A percentile compares a stretch with the other conserved stretches of the same genome.
Conservation (phyloP, 2,888 invertebrate species). For the Lamellibrachia columna region DNA sequence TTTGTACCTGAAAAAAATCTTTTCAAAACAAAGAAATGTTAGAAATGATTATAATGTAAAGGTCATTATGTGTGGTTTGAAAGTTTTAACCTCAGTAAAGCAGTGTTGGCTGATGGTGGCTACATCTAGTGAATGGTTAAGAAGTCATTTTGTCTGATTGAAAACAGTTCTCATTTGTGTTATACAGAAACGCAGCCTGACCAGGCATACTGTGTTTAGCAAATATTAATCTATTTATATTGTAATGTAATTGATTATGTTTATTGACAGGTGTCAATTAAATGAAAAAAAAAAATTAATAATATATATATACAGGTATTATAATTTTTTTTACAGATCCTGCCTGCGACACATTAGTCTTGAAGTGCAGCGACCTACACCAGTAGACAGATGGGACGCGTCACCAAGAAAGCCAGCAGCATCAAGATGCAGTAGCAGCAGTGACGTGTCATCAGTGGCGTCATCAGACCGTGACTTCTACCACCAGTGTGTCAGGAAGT, state of each 20-base stretch:
- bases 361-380: neutral
- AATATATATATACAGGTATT: neutral
- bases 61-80: neutral
- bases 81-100: neutral
- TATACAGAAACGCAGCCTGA: neutral
- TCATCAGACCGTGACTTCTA: neutral
- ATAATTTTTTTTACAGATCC: neutral
- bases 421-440: neutral
- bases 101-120: neutral
- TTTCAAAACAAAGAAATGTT: no score
- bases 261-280: neutral
- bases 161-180: neutral
- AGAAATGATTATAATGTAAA: neutral
- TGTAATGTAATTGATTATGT: neutral
- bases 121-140: neutral
- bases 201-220: neutral
- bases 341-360: neutral
- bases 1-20: no score
- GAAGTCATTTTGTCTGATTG: neutral
- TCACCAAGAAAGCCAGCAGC: neutral
- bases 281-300: neutral
- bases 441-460: neutral
- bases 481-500: neutral
- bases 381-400: neutral
- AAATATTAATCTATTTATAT: neutral